Evolutionary conservation across 2,888 invertebrate genomes (phyloP).

Genomic region (Ormia ochracea): DNA sequence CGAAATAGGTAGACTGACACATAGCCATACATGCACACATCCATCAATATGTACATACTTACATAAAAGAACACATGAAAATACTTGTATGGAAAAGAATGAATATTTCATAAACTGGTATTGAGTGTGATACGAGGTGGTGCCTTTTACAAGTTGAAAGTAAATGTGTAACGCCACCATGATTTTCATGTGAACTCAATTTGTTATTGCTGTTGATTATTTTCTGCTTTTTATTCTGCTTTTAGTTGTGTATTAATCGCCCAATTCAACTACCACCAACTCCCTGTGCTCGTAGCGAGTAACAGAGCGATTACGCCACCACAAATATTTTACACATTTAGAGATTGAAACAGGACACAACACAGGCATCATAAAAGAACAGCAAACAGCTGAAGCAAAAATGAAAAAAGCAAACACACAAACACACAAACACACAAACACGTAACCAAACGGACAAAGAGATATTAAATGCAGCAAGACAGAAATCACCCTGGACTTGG

Average conservation of each 20-base stretch:
- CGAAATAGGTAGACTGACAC: background rate
- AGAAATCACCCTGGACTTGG: background rate
- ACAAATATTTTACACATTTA: constrained; percentile 36
- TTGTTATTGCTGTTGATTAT: constrained; percentile 2
- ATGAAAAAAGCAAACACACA: background rate
- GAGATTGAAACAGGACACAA: constrained; percentile 42
- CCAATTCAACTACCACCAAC: constrained; percentile 36
- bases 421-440: no score
- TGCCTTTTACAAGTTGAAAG: background rate
- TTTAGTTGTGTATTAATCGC: constrained; percentile 11
- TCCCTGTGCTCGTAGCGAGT: background rate
- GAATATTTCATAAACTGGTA: constrained; percentile 4
- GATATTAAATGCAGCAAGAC: background rate
- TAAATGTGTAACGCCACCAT: background rate
- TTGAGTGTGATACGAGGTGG: constrained; percentile 41
- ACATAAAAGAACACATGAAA: no score
- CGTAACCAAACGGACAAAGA: no score
- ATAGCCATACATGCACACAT: no score
- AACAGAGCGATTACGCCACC: constrained; percentile 46
- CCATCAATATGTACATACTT: no score
- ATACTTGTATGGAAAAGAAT: background rate
- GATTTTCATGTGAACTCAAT: constrained; percentile 37
- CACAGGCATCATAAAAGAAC: constrained; percentile 20
- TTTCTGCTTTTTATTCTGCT: background rate
- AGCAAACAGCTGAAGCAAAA: background rate